Conservation (phyloP, 2,113 vertebrate genomes). For the Lathamus discolor region DNA sequence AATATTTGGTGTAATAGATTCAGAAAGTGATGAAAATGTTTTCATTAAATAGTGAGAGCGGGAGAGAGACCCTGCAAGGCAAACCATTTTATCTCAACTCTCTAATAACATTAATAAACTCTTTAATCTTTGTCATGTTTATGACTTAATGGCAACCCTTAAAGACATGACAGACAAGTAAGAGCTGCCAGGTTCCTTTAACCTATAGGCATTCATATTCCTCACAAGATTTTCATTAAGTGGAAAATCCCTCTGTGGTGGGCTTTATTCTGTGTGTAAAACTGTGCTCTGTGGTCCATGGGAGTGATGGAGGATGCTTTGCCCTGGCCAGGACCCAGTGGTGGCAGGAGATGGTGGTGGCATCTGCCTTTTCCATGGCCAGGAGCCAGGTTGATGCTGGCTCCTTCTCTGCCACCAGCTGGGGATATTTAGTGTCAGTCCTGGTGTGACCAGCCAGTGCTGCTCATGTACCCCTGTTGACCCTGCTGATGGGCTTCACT, state of each 20-base stretch:
- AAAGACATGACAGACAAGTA: slow-evolving; percentile 70
- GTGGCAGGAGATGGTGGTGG: not conserved
- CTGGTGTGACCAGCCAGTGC: not conserved
- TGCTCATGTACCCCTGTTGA: rapidly evolving
- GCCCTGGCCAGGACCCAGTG: rapidly evolving
- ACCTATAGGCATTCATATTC: slow-evolving; percentile 26
- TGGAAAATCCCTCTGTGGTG: not conserved
- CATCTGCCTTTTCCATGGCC: not conserved
- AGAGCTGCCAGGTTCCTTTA: slow-evolving; percentile 62
- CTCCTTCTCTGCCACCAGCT: rapidly evolving
- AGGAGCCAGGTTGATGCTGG: not conserved
- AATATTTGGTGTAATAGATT: slow-evolving; percentile 75
- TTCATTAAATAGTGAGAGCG: slow-evolving; percentile 74
- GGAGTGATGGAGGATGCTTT: not conserved
- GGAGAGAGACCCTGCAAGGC: slow-evolving; percentile 77
- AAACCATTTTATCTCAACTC: slow-evolving; percentile 76
- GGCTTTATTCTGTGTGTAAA: not conserved
- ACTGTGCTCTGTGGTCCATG: rapidly evolving
- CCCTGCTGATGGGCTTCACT: not conserved
- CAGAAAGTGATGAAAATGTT: slow-evolving; percentile 79
- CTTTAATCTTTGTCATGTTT: slow-evolving; percentile 80
- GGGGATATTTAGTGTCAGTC: not conserved
- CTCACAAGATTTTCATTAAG: slow-evolving; percentile 16
- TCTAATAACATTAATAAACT: slow-evolving; percentile 81
- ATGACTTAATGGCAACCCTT: slow-evolving; percentile 76